These are phyloP conservation scores for Dusona sp. DNA, from an alignment of 2,888 invertebrate species.

Conservation along the genomic window DNA sequence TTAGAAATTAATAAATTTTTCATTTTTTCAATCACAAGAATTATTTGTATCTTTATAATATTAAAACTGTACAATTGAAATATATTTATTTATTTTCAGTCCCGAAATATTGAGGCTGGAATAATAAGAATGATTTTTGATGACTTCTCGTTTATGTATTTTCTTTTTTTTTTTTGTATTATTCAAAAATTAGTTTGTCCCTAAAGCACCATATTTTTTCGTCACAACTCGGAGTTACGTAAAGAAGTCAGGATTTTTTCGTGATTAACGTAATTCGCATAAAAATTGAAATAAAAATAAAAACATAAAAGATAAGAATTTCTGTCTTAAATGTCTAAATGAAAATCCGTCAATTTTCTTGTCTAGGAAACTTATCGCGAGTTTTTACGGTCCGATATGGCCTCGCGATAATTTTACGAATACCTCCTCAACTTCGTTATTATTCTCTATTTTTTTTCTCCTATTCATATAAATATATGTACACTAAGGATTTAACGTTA, in stretches of 20 bases:
- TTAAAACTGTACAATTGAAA: constrained; percentile 53
- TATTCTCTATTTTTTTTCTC: neutral
- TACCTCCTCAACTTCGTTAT: neutral
- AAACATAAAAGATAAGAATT: no score
- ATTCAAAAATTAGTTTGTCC: neutral
- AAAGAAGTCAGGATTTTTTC: neutral
- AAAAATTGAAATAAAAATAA: neutral
- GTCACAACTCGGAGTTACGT: neutral
- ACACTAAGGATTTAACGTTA: neutral
- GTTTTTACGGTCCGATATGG: neutral
- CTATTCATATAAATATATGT: neutral
- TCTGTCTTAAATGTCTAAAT: no score
- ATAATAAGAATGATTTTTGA: constrained; percentile 1
- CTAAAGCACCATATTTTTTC: neutral
- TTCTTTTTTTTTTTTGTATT: neutral
- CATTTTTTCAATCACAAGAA: constrained; percentile 14
- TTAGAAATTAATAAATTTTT: neutral
- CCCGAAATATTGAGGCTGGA: neutral
- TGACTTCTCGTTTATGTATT: constrained; percentile 1
- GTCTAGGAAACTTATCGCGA: neutral
- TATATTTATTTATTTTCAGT: neutral
- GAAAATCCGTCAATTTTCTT: neutral
- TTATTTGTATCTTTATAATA: constrained; percentile 20
- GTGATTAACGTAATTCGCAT: neutral
- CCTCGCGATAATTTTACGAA: neutral